Conservation (phyloP, 2,888 invertebrate species). For the Pachymerium ferrugineum region DNA sequence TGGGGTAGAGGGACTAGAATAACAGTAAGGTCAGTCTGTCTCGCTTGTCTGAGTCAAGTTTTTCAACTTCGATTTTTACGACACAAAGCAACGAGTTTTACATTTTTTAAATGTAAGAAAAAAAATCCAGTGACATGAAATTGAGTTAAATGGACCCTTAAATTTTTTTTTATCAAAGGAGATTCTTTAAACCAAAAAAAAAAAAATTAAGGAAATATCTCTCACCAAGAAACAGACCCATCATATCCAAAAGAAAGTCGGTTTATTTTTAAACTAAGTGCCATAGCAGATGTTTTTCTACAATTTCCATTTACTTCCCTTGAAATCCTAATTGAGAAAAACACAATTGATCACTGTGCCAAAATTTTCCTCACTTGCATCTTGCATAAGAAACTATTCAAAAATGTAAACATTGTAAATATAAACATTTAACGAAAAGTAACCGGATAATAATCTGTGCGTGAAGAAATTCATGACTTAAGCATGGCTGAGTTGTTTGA, state of each 20-base stretch:
- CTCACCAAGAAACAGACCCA: not conserved
- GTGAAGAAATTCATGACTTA: not conserved
- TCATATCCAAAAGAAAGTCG: not conserved
- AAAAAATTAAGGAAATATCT: constrained; percentile 16
- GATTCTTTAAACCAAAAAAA: not conserved
- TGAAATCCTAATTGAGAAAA: not conserved
- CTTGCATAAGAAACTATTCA: too few species aligned
- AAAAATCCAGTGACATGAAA: not conserved
- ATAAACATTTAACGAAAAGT: too few species aligned
- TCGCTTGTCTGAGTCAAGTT: not conserved
- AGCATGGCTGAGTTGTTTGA: not conserved
- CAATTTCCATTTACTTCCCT: not conserved
- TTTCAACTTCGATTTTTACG: too few species aligned
- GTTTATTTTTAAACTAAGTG: constrained; percentile 4
- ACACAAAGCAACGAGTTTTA: too few species aligned
- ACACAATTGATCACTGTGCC: too few species aligned
- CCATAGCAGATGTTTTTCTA: constrained; percentile 16
- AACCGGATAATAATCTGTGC: too few species aligned
- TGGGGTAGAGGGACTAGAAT: not conserved
- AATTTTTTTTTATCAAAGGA: not conserved
- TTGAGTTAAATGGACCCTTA: not conserved
- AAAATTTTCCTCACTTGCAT: too few species aligned
- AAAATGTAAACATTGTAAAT: too few species aligned
- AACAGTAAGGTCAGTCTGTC: not conserved
- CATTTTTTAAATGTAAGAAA: too few species aligned